Evolutionary conservation across 2,797 vertebrate genomes (phyloP).

Genomic region (Sebastes trivittatus): DNA sequence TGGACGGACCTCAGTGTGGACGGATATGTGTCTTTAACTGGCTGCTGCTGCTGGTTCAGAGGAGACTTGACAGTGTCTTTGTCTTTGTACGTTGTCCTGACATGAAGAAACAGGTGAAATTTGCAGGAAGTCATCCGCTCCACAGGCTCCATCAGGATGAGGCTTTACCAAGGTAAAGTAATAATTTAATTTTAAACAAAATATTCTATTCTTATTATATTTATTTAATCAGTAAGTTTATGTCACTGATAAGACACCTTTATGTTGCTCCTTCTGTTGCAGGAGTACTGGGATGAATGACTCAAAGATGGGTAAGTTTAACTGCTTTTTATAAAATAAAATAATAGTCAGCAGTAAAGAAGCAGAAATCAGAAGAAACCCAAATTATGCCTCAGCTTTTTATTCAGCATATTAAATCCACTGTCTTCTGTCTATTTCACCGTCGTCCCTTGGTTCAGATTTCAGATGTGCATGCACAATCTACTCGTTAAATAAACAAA

Average conservation of each 20-base stretch:
- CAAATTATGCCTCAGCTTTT: not conserved
- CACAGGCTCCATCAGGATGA: not conserved
- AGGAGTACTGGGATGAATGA: constrained; percentile 1
- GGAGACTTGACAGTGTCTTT: not conserved
- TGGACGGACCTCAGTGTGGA: not conserved
- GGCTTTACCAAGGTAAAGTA: constrained; percentile 31
- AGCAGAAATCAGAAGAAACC: not conserved
- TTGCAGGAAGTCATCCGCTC: constrained; percentile 15
- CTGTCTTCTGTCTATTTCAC: accelerated
- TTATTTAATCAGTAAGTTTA: not conserved
- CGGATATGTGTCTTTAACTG: not conserved
- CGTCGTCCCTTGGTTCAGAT: not conserved
- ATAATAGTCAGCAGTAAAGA: not conserved
- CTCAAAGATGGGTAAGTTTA: constrained; percentile 15
- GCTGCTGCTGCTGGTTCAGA: not conserved
- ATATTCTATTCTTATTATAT: not conserved
- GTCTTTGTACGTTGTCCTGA: not conserved
- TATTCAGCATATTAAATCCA: not conserved
- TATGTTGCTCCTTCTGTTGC: not conserved
- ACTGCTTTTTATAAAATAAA: too few relatives aligned
- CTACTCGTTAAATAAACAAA: constrained; percentile 25
- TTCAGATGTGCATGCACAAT: not conserved
- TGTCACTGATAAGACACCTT: not conserved
- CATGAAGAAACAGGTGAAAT: constrained; percentile 60
- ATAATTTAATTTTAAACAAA: accelerated